Percentiles rank a stretch among this genome's conserved stretches.
These are phyloP conservation scores for Acanthis flammea DNA, from an alignment of 2,797 vertebrate genomes.

Conservation along the genomic window DNA sequence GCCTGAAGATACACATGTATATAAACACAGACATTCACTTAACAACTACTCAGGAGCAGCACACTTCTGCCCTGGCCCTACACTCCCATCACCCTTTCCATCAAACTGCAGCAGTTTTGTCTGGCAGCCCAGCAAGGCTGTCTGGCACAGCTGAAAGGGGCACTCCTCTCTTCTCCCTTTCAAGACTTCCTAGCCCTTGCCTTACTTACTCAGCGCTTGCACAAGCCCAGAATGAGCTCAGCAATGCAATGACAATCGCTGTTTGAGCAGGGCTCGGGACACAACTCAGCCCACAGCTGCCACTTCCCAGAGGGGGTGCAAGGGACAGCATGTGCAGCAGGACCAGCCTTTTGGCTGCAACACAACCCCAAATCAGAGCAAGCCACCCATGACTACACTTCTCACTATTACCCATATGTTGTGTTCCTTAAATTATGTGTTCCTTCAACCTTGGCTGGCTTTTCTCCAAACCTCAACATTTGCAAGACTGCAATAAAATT, in stretches of 20 bases:
- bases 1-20: not conserved
- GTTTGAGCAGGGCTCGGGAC: not conserved
- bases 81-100: not conserved
- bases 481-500: not conserved
- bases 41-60: not conserved
- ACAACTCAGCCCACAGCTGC: accelerated
- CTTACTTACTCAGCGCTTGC: not conserved
- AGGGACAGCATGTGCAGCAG: not conserved
- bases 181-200: not conserved
- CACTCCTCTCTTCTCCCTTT: not conserved
- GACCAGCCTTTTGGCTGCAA: not conserved
- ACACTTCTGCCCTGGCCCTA: not conserved
- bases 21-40: too few species aligned
- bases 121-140: not conserved
- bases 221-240: not conserved
- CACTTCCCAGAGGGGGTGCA: not conserved
- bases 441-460: not conserved
- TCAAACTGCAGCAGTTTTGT: not conserved
- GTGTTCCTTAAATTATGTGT: not conserved
- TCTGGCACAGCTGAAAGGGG: not conserved
- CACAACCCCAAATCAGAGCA: not conserved
- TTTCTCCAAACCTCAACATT: conserved; percentile 19
- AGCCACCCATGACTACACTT: not conserved
- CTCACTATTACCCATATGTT: not conserved
- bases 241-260: not conserved